These are phyloP conservation scores for Pyrocoelia pectoralis DNA, from an alignment of 2,888 invertebrate genomes.

Conservation along the genomic window DNA sequence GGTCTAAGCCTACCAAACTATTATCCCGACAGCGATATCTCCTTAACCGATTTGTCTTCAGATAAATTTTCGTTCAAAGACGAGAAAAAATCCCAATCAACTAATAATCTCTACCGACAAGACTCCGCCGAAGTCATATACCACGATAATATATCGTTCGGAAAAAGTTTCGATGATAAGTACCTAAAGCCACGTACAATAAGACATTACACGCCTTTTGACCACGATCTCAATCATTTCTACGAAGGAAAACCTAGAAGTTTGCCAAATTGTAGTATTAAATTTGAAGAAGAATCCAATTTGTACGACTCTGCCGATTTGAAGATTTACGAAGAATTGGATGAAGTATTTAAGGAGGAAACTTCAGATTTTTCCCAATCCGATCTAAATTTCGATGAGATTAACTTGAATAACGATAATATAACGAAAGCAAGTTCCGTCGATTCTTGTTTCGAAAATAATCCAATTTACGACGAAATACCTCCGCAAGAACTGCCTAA, in stretches of 20 bases:
- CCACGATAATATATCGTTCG: constrained; percentile 57
- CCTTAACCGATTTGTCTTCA: constrained; percentile 55
- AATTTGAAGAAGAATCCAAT: constrained; percentile 17
- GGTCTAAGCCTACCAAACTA: constrained; percentile 58
- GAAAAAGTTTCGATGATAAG: constrained; percentile 50
- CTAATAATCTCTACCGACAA: constrained; percentile 26
- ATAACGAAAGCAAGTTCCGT: constrained; percentile 24
- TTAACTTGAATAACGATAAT: constrained; percentile 50
- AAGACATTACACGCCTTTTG: constrained; percentile 52
- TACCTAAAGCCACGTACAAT: constrained; percentile 51
- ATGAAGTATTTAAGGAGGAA: constrained; percentile 35
- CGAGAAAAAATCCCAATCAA: constrained; percentile 21
- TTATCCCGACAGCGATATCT: constrained; percentile 61
- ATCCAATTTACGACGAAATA: constrained; percentile 48
- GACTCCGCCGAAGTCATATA: constrained; percentile 52
- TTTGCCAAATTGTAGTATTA: constrained; percentile 44
- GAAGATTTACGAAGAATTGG: constrained; percentile 29
- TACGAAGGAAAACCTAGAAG: constrained; percentile 46
- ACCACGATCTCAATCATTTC: constrained; percentile 40
- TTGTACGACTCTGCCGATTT: constrained; percentile 26
- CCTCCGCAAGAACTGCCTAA: not conserved
- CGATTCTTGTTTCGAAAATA: constrained; percentile 39
- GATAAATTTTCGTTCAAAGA: constrained; percentile 58
- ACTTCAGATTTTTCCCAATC: constrained; percentile 44
- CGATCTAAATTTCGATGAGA: constrained; percentile 53